Evolutionary conservation across 2,888 invertebrate species (phyloP).

Genomic region (Lasius fuliginosus): DNA sequence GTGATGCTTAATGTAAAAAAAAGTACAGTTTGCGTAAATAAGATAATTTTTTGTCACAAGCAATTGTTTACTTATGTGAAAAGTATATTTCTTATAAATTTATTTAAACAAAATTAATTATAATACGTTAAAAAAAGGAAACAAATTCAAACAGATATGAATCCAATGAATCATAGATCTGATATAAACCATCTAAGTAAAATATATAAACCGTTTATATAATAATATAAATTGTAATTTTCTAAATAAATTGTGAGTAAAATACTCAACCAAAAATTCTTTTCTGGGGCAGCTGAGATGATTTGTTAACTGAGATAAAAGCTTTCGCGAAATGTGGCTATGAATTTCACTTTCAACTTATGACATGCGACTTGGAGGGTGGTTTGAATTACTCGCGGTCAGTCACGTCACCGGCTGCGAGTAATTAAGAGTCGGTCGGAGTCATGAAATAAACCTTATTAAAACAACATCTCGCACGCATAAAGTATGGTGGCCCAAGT

Average conservation of each 20-base stretch:
- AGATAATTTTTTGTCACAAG: not conserved
- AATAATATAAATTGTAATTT: not conserved
- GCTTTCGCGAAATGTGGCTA: slow-evolving; percentile 21
- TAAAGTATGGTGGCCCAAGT: slow-evolving; percentile 23
- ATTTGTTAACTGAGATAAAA: slow-evolving; percentile 39
- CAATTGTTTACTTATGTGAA: not conserved
- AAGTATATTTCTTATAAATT: not conserved
- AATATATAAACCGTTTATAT: not conserved
- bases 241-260: not conserved
- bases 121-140: not conserved
- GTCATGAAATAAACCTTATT: slow-evolving; percentile 33
- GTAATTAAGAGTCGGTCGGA: slow-evolving; percentile 46
- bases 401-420: slow-evolving; percentile 54
- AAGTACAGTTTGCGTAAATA: not conserved
- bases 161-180: not conserved
- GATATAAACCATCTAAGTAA: not conserved
- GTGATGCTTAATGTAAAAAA: not conserved
- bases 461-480: slow-evolving; percentile 24
- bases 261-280: slow-evolving; percentile 9
- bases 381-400: slow-evolving; percentile 31
- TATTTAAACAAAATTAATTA: not conserved
- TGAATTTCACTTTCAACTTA: slow-evolving; percentile 46
- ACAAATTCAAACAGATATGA: not conserved
- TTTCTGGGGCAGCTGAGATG: not conserved
- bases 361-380: slow-evolving; percentile 16